Percentiles rank a stretch among this genome's conserved stretches.
phyloP scores from a whole-genome alignment of 2,113 vertebrate genomes.

The Ardeotis arabs region DNA sequence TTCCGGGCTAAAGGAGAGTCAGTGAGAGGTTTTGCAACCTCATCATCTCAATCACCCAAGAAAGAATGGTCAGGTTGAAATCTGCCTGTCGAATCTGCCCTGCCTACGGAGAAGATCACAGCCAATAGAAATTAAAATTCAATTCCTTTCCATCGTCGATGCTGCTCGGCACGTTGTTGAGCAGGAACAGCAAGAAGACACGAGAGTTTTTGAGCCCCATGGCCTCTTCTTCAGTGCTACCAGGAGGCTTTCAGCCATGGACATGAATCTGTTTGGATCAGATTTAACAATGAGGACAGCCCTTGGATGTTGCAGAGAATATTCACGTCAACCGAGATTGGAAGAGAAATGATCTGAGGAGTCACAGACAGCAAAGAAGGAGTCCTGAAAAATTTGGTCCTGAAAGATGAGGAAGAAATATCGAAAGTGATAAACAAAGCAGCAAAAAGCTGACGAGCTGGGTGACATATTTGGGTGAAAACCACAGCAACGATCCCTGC shows the following conservation, averaged over 20 bases:
- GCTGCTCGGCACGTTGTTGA: background rate
- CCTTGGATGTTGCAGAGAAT: background rate
- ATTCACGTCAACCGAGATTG: background rate
- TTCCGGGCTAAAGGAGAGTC: background rate
- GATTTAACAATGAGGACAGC: background rate
- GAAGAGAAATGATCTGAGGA: background rate
- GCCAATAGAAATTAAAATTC: background rate
- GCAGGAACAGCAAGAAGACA: background rate
- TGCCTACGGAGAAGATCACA: background rate
- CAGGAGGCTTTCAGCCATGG: background rate
- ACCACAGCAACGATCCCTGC: background rate
- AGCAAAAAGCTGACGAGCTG: background rate
- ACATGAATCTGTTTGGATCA: background rate
- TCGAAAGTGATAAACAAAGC: background rate
- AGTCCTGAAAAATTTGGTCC: background rate
- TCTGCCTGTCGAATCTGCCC: background rate
- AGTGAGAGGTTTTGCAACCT: background rate
- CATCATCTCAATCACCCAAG: background rate
- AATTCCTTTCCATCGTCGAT: background rate
- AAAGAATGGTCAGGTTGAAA: background rate
- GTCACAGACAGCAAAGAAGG: background rate
- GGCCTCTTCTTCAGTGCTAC: background rate
- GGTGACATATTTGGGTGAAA: background rate
- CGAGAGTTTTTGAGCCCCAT: background rate
- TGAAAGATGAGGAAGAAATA: background rate